Conservation (phyloP, 2,888 invertebrate genomes). For the Nomada fucata region DNA sequence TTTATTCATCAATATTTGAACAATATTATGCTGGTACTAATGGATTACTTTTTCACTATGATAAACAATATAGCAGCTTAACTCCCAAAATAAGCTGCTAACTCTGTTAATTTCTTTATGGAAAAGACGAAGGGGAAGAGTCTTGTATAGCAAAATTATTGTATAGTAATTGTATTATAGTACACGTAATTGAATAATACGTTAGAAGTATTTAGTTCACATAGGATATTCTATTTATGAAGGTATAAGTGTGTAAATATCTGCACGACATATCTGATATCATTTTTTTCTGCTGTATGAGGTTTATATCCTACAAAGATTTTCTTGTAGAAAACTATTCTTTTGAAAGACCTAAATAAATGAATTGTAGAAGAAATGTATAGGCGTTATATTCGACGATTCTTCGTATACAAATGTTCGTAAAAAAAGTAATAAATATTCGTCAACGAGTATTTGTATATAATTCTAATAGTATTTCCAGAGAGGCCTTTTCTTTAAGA, state of each 20-base stretch:
- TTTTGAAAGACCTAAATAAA: background rate
- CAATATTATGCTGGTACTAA: constrained; percentile 40
- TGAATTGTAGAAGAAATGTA: too few species aligned
- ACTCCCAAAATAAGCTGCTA: background rate
- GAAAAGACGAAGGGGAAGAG: background rate
- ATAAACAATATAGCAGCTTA: constrained; percentile 18
- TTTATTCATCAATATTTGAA: constrained; percentile 40
- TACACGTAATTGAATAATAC: constrained; percentile 35
- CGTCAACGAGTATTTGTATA: too few species aligned
- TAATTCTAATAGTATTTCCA: background rate
- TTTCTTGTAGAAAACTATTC: constrained; percentile 8
- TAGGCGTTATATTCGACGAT: too few species aligned
- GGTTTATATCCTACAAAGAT: background rate
- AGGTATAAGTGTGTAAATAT: constrained; percentile 46
- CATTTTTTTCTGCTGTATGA: constrained; percentile 4
- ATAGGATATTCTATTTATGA: constrained; percentile 51
- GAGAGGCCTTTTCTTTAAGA: background rate
- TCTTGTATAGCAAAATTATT: constrained; percentile 38
- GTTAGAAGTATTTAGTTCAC: constrained; percentile 35
- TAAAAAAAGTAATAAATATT: too few species aligned
- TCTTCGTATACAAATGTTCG: too few species aligned
- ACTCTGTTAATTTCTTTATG: constrained; percentile 18
- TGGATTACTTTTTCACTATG: constrained; percentile 17
- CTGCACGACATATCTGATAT: background rate
- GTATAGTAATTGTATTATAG: constrained; percentile 52